These are phyloP conservation scores for Peromyscus polionotus DNA, from an alignment of 2,113 vertebrate species.

Conservation along the genomic window DNA sequence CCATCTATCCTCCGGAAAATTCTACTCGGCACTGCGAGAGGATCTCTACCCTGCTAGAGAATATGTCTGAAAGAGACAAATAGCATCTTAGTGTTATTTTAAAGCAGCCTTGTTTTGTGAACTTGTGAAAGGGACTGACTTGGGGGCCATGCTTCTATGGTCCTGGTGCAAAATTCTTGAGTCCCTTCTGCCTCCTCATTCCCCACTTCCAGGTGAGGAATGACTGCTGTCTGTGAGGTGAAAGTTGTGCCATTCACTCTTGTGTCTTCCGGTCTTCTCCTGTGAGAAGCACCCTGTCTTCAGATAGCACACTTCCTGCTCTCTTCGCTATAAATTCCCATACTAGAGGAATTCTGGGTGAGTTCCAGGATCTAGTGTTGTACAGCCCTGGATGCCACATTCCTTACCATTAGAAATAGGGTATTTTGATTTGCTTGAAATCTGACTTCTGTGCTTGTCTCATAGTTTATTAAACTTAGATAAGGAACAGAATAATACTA, in stretches of 20 bases:
- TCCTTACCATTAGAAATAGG: background rate
- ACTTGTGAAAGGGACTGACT: background rate
- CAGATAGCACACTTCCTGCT: background rate
- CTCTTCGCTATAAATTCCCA: background rate
- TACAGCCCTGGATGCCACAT: background rate
- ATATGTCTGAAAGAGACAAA: background rate
- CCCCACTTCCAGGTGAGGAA: background rate
- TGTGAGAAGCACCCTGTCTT: background rate
- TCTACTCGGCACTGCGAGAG: background rate
- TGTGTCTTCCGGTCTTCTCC: background rate
- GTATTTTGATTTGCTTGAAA: background rate
- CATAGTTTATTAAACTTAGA: background rate
- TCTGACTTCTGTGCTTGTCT: background rate
- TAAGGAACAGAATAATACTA: background rate
- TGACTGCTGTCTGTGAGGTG: background rate
- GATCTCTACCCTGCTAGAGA: background rate
- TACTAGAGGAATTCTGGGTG: background rate
- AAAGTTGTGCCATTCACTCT: background rate
- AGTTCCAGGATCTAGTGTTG: background rate
- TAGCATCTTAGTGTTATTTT: background rate
- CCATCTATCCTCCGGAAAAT: background rate
- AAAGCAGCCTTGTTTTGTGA: background rate
- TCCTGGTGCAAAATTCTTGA: background rate
- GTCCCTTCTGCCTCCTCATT: background rate
- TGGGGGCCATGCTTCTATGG: background rate